Evolutionary conservation across 2,888 invertebrate species (phyloP).

Genomic region (Cataglyphis cursor): DNA sequence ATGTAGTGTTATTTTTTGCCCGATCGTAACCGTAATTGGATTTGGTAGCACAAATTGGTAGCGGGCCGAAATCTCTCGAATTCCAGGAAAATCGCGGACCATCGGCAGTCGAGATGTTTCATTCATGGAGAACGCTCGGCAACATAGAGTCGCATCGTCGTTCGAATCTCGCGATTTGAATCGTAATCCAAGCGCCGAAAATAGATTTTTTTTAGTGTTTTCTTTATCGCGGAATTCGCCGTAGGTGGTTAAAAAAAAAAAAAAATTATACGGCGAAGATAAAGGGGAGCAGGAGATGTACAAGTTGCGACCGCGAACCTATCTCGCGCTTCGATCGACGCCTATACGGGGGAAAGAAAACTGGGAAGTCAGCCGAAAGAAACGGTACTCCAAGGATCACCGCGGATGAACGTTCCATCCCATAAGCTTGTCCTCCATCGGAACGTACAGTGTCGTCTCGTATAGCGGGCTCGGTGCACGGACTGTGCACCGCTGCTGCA

Average conservation of each 20-base stretch:
- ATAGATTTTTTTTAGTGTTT: background rate
- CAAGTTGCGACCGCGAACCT: background rate
- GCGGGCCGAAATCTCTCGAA: constrained; percentile 46
- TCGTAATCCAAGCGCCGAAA: constrained; percentile 1
- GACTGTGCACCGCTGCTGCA: constrained; percentile 68
- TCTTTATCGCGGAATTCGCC: background rate
- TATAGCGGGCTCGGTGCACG: constrained; percentile 64
- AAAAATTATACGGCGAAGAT: background rate
- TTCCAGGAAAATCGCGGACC: constrained; percentile 47
- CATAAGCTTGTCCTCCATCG: constrained; percentile 75
- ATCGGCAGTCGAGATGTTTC: constrained; percentile 41
- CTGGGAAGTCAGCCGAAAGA: constrained; percentile 42
- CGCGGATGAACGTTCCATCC: constrained; percentile 71
- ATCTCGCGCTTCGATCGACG: constrained; percentile 46
- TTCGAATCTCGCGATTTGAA: constrained; percentile 20
- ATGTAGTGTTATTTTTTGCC: constrained; percentile 58
- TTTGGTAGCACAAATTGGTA: constrained; percentile 51
- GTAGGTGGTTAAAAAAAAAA: background rate
- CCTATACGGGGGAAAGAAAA: constrained; percentile 5
- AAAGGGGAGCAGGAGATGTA: background rate
- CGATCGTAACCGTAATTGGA: constrained; percentile 57
- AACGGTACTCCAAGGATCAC: constrained; percentile 51
- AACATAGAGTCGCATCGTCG: background rate
- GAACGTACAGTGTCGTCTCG: constrained; percentile 62
- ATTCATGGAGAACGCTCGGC: constrained; percentile 27